These are phyloP conservation scores for Eristalinus sepulchralis DNA, from an alignment of 2,888 invertebrate genomes.

Conservation along the genomic window DNA sequence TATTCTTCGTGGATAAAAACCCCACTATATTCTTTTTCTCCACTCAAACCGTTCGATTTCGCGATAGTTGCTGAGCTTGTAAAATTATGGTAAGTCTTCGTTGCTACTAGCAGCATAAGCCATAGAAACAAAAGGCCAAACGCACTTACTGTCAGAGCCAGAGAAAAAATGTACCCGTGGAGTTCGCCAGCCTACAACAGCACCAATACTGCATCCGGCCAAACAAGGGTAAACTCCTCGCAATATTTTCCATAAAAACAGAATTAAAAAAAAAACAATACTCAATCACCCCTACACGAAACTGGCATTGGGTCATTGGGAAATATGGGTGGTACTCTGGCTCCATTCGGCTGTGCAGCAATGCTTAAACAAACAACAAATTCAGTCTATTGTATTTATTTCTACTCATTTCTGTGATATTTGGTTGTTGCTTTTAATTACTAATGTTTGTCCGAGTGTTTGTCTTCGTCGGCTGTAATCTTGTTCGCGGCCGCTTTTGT, in stretches of 20 bases:
- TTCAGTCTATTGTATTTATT: conserved; percentile 5
- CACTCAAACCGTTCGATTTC: conserved; percentile 22
- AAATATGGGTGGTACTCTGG: conserved; percentile 32
- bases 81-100: conserved; percentile 67
- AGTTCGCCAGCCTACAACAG: conserved; percentile 78
- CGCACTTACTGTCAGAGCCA: conserved; percentile 41
- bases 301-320: conserved; percentile 27
- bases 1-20: conserved; percentile 29
- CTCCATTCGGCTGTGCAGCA: conserved; percentile 5
- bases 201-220: conserved; percentile 58
- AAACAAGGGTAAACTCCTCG: conserved; percentile 59
- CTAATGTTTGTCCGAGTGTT: conserved; percentile 9
- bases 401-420: conserved; percentile 7
- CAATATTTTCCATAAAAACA: conserved; percentile 33
- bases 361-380: conserved; percentile 4
- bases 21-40: not conserved
- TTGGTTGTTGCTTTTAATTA: not conserved
- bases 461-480: not conserved
- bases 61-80: conserved; percentile 53
- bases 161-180: conserved; percentile 79
- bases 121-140: conserved; percentile 45
- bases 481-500: not conserved
- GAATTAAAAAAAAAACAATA: conserved; percentile 9
- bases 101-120: conserved; percentile 54
- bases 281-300: conserved; percentile 18